phyloP scores from a whole-genome alignment of 2,888 invertebrate species.

The Ophion ventricosus region DNA sequence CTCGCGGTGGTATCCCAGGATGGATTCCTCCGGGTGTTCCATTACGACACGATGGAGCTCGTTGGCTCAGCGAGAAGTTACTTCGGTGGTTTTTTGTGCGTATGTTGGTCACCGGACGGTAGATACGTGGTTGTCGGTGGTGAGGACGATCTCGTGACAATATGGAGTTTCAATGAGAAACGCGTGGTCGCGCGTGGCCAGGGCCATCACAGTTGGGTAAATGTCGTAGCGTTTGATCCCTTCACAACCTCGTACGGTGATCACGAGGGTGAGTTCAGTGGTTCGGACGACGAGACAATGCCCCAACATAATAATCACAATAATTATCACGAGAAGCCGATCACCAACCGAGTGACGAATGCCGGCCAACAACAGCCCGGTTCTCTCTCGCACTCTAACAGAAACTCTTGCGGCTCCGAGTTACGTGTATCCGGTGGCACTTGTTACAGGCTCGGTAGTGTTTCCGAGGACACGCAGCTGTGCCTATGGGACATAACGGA shows the following conservation, averaged over 20 bases:
- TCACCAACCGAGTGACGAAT: constrained; percentile 76
- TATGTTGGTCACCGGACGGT: constrained; percentile 99
- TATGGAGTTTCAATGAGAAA: constrained; percentile 97
- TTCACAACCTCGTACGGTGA: constrained; percentile 90
- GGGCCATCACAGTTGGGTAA: constrained; percentile 99
- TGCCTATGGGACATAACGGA: constrained; percentile 99
- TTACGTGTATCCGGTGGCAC: constrained; percentile 84
- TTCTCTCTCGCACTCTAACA: constrained; percentile 80
- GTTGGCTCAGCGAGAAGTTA: constrained; percentile 97
- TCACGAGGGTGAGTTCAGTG: constrained; percentile 84
- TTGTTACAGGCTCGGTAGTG: constrained; percentile 95
- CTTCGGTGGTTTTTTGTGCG: constrained; percentile 98
- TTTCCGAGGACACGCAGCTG: constrained; percentile 98
- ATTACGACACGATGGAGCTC: constrained; percentile 98
- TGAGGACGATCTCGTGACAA: constrained; percentile 98
- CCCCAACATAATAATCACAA: constrained; percentile 77
- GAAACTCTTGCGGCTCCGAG: constrained; percentile 83
- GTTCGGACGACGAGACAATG: constrained; percentile 85
- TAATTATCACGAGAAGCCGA: constrained; percentile 77
- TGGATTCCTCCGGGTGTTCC: constrained; percentile 97
- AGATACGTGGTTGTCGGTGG: constrained; percentile 98
- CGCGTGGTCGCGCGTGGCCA: constrained; percentile 98
- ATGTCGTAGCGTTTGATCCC: constrained; percentile 97
- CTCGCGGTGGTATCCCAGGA: constrained; percentile 97
- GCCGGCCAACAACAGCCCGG: constrained; percentile 49